phyloP scores from a whole-genome alignment of 2,797 vertebrate species.

The Gobio occitaniae region DNA sequence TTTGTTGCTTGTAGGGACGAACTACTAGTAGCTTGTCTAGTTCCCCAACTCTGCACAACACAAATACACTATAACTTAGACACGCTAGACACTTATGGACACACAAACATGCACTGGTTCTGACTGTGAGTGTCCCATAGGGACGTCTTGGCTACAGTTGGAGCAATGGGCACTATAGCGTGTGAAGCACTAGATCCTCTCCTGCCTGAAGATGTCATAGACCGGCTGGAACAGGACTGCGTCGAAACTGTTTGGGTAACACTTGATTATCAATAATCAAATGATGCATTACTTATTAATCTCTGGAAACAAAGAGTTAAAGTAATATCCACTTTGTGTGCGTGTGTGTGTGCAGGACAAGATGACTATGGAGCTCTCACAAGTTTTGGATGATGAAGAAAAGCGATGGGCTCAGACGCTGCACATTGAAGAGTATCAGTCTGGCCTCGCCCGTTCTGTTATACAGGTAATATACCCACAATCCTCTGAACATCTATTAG shows the following conservation, averaged over 20 bases:
- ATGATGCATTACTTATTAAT: background rate
- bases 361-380: slow-evolving; percentile 78
- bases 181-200: slow-evolving; percentile 83
- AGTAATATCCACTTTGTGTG: slow-evolving; percentile 8
- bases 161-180: slow-evolving; percentile 81
- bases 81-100: background rate
- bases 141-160: slow-evolving; percentile 87
- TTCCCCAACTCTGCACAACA: background rate
- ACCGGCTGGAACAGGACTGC: slow-evolving; percentile 86
- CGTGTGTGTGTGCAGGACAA: slow-evolving; percentile 73
- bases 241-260: slow-evolving; percentile 85
- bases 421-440: slow-evolving; percentile 82
- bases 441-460: slow-evolving; percentile 76
- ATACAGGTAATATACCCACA: slow-evolving; percentile 75
- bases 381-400: slow-evolving; percentile 83
- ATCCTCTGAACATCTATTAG: background rate
- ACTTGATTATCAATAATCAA: slow-evolving; percentile 1
- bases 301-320: background rate
- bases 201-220: slow-evolving; percentile 82
- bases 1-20: background rate
- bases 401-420: slow-evolving; percentile 79
- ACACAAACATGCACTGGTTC: slow-evolving; percentile 7
- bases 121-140: slow-evolving; percentile 68
- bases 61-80: background rate
- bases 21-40: background rate